These are phyloP conservation scores for Saccopteryx bilineata DNA, from an alignment of 2,113 vertebrate genomes.

Conservation along the genomic window DNA sequence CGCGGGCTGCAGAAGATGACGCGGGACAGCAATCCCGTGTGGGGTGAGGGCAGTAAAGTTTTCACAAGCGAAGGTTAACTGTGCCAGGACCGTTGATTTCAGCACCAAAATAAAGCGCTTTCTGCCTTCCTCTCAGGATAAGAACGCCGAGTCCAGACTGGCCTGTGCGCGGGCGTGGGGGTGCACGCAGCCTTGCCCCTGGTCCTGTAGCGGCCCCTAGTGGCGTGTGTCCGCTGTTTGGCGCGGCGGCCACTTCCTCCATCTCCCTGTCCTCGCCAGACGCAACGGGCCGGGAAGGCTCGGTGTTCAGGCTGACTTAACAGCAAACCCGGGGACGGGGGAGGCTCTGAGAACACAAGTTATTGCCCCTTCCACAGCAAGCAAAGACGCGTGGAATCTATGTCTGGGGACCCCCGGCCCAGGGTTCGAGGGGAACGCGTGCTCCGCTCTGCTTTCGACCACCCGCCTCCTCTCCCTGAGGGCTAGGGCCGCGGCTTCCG, in stretches of 20 bases:
- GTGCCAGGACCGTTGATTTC: not conserved
- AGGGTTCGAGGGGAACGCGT: not conserved
- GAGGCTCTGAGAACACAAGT: not conserved
- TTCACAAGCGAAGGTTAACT: not conserved
- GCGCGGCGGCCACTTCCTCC: not conserved
- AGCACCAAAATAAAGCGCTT: slow-evolving; percentile 76
- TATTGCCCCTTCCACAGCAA: not conserved
- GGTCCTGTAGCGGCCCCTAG: slow-evolving; percentile 76
- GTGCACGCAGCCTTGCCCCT: not conserved
- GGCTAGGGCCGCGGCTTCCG: not conserved
- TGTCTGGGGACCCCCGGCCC: not conserved
- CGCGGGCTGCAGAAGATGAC: not conserved
- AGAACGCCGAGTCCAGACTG: slow-evolving; percentile 42
- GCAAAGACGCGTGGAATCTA: not conserved
- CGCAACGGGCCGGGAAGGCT: not conserved
- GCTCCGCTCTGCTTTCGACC: not conserved
- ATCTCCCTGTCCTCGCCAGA: not conserved
- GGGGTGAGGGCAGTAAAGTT: not conserved
- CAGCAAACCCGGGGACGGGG: not conserved
- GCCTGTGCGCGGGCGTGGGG: not conserved
- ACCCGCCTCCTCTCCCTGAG: not conserved
- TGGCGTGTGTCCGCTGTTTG: not conserved
- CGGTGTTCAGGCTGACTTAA: not conserved
- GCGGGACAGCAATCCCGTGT: not conserved
- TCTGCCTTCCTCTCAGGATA: not conserved